A percentile compares a stretch with the other conserved stretches of the same genome.
Evolutionary conservation across 2,888 invertebrate genomes (phyloP).

Genomic region (Lordiphosa andalusiaca): DNA sequence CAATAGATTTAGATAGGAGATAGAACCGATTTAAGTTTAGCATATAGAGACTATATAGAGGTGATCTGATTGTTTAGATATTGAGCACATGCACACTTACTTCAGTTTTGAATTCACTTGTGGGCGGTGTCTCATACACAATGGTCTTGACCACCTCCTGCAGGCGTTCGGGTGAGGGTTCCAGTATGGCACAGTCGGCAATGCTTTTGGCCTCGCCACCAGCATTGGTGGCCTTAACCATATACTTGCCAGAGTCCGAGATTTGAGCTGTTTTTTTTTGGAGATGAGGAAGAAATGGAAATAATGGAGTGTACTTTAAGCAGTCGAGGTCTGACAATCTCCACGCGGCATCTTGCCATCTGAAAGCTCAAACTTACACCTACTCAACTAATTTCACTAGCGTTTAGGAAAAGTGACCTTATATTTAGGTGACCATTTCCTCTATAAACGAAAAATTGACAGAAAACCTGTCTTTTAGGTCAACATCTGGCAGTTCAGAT

Average conservation of each 20-base stretch:
- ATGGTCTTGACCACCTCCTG: conserved; percentile 85
- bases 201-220: conserved; percentile 92
- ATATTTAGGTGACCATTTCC: too few species aligned
- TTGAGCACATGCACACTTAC: conserved; percentile 79
- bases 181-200: conserved; percentile 88
- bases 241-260: conserved; percentile 88
- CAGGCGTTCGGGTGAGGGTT: conserved; percentile 86
- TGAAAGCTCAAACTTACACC: too few species aligned
- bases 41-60: conserved; percentile 32
- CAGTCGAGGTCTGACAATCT: too few species aligned
- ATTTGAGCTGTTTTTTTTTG: conserved; percentile 82
- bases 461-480: too few species aligned
- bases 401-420: too few species aligned
- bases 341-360: too few species aligned
- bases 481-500: too few species aligned
- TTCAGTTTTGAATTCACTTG: conserved; percentile 77
- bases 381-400: too few species aligned
- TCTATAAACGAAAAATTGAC: too few species aligned
- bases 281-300: conserved; percentile 1
- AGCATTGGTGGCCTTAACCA: conserved; percentile 87
- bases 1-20: conserved; percentile 18
- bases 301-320: too few species aligned
- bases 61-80: conserved; percentile 52
- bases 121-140: conserved; percentile 81
- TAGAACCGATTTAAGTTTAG: conserved; percentile 13